Conservation (phyloP, 2,888 invertebrate genomes). For the Eupithecia pulchellata region DNA sequence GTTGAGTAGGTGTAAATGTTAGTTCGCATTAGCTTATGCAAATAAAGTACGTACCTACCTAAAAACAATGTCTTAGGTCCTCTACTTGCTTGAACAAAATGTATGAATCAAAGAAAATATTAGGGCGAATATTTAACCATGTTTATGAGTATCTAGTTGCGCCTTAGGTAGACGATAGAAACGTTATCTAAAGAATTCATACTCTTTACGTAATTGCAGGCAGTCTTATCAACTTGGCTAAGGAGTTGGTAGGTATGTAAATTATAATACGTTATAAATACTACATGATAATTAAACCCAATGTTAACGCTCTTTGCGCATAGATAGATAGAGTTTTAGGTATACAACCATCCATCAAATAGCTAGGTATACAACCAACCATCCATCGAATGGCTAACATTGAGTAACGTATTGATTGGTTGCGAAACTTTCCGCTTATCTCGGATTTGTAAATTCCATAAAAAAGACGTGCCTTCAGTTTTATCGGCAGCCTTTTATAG, state of each 20-base stretch:
- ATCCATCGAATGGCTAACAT: not conserved
- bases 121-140: not conserved
- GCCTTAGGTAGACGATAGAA: slow-evolving; percentile 7
- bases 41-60: too few relatives aligned
- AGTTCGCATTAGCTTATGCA: too few relatives aligned
- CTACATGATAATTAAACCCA: not conserved
- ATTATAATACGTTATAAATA: not conserved
- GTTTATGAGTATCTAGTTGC: not conserved
- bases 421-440: slow-evolving; percentile 21
- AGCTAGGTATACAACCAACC: not conserved
- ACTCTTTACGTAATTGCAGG: slow-evolving; percentile 41
- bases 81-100: not conserved
- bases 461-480: slow-evolving; percentile 16
- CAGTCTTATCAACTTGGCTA: slow-evolving; percentile 41
- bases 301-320: not conserved
- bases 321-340: too few relatives aligned
- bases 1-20: too few relatives aligned
- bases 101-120: not conserved
- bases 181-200: slow-evolving; percentile 38
- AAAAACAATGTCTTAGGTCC: too few relatives aligned
- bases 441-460: slow-evolving; percentile 13
- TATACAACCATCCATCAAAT: not conserved
- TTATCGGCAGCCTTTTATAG: not conserved
- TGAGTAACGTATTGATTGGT: slow-evolving; percentile 6
- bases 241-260: slow-evolving; percentile 38